Percentiles rank a stretch among this genome's conserved stretches.
Conservation (phyloP, 2,888 invertebrate species). For the Synanthedon tipuliformis region DNA sequence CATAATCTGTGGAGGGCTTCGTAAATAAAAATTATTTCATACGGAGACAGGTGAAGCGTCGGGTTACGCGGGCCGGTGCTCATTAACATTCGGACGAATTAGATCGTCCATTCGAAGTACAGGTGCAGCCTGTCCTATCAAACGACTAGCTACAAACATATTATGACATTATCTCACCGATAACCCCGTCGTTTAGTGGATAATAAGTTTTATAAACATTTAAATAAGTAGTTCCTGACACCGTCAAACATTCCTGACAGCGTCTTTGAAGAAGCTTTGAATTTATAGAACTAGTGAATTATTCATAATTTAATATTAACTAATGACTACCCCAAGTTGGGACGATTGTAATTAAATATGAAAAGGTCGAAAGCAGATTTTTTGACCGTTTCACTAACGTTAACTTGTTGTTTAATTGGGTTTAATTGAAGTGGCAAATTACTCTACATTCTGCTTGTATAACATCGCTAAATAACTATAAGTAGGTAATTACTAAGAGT, state of each 20-base stretch:
- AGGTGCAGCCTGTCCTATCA: constrained; percentile 52
- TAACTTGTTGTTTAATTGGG: too few relatives aligned
- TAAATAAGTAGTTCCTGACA: background rate
- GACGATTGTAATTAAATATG: too few relatives aligned
- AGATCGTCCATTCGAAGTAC: constrained; percentile 35
- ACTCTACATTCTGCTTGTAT: too few relatives aligned
- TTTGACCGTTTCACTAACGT: too few relatives aligned
- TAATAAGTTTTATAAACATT: constrained; percentile 25
- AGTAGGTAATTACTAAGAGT: too few relatives aligned
- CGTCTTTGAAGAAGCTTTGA: too few relatives aligned
- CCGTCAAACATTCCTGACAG: background rate
- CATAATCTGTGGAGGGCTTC: constrained; percentile 56
- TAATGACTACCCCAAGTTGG: too few relatives aligned
- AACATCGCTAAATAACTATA: too few relatives aligned
- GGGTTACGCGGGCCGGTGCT: constrained; percentile 41
- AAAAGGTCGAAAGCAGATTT: too few relatives aligned
- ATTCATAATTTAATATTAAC: too few relatives aligned
- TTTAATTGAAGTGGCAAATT: too few relatives aligned
- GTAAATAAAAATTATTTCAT: constrained; percentile 63
- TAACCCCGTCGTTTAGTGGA: constrained; percentile 43
- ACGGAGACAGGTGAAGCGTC: constrained; percentile 61
- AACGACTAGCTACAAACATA: constrained; percentile 26
- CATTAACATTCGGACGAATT: constrained; percentile 53
- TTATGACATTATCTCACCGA: constrained; percentile 48
- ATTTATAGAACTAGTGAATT: too few relatives aligned